Evolutionary conservation across 2,113 vertebrate species (phyloP).

Genomic region (Paraplagusia blochii): DNA sequence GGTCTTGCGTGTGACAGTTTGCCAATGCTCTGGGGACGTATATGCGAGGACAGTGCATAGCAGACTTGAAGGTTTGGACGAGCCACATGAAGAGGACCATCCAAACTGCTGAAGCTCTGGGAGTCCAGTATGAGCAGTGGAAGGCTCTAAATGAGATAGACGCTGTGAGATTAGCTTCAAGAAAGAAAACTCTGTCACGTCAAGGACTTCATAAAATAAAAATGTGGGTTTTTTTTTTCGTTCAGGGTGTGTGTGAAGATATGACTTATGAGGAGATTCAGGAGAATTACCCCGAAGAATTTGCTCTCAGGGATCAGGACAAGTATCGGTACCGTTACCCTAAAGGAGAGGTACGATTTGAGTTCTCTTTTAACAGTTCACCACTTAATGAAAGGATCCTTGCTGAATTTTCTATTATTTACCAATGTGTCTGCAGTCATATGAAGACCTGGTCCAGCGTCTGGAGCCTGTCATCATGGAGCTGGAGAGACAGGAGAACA

Average conservation of each 20-base stretch:
- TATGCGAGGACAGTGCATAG: constrained; percentile 80
- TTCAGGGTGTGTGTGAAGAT: constrained; percentile 90
- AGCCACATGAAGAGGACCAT: constrained; percentile 93
- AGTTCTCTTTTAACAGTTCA: not conserved
- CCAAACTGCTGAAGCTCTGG: constrained; percentile 86
- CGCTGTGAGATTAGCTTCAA: constrained; percentile 74
- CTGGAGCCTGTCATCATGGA: constrained; percentile 95
- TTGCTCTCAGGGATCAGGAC: constrained; percentile 89
- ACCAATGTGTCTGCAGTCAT: constrained; percentile 75
- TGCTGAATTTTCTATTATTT: not conserved
- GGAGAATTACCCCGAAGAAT: constrained; percentile 82
- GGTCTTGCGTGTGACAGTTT: constrained; percentile 68
- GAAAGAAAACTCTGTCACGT: too few relatives aligned
- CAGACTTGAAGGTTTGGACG: constrained; percentile 89
- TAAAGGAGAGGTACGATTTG: constrained; percentile 84
- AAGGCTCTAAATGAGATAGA: constrained; percentile 94
- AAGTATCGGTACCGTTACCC: constrained; percentile 93
- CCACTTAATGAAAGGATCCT: not conserved
- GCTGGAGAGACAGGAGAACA: constrained; percentile 91
- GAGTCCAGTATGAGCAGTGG: constrained; percentile 89
- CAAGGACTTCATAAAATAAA: not conserved
- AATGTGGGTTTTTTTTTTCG: not conserved
- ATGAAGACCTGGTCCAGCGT: constrained; percentile 90
- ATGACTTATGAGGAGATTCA: constrained; percentile 94
- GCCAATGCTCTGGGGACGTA: constrained; percentile 79